These are phyloP conservation scores for Smithornis capensis DNA, from an alignment of 2,113 vertebrate genomes.

Conservation along the genomic window DNA sequence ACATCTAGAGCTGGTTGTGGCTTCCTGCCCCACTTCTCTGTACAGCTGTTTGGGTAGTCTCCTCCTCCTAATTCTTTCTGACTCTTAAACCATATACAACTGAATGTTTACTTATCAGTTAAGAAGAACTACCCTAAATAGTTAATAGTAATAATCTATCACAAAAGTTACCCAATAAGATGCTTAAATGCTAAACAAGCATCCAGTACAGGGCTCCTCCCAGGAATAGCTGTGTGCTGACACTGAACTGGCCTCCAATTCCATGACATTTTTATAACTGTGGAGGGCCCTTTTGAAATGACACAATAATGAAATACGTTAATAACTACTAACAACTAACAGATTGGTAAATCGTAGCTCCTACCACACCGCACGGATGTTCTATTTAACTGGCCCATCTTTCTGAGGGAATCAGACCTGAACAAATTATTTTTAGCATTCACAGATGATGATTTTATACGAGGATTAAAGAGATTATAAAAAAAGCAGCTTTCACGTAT, in stretches of 20 bases:
- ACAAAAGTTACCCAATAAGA: not conserved
- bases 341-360: not conserved
- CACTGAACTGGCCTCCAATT: not conserved
- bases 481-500: slow-evolving; percentile 26
- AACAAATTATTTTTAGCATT: slow-evolving; percentile 45
- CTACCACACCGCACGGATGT: not conserved
- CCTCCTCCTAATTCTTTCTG: not conserved
- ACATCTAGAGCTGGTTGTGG: not conserved
- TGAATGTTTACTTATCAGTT: not conserved
- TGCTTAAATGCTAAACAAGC: not conserved
- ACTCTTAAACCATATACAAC: not conserved
- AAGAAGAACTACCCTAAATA: not conserved
- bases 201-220: not conserved
- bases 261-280: not conserved
- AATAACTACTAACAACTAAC: not conserved
- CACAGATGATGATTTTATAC: not conserved
- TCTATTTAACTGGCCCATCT: not conserved
- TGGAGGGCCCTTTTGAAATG: not conserved
- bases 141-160: not conserved
- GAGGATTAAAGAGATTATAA: slow-evolving; percentile 54
- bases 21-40: not conserved
- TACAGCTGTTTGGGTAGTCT: not conserved
- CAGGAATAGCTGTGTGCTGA: not conserved
- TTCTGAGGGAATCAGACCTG: not conserved
- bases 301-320: not conserved